Conservation (phyloP, 2,888 invertebrate species). For the Brenthis ino region DNA sequence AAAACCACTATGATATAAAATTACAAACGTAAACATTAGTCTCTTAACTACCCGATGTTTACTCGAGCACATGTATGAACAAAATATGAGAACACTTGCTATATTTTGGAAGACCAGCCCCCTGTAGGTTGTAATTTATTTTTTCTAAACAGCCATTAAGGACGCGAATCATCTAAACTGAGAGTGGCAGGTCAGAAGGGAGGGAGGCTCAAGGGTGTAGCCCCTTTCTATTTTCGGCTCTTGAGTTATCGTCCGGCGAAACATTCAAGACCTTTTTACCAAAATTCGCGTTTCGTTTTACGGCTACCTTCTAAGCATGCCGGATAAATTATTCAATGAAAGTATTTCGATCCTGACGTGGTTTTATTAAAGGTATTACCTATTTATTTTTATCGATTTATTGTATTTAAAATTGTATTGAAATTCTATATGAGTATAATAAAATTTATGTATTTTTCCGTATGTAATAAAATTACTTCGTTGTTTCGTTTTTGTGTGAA, state of each 20-base stretch:
- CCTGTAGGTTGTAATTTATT: conserved; percentile 48
- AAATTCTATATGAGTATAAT: too few species aligned
- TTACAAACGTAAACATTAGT: too few species aligned
- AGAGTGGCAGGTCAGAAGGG: conserved; percentile 54
- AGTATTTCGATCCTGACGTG: conserved; percentile 54
- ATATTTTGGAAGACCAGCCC: too few species aligned
- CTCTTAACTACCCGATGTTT: too few species aligned
- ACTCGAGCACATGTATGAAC: too few species aligned
- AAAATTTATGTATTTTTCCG: too few species aligned
- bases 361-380: conserved; percentile 39
- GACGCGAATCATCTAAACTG: conserved; percentile 68
- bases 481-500: too few species aligned
- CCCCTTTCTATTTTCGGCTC: conserved; percentile 77
- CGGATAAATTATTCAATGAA: conserved; percentile 73
- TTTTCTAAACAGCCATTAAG: conserved; percentile 67
- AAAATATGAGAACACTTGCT: too few species aligned
- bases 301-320: conserved; percentile 71
- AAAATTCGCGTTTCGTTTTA: conserved; percentile 77
- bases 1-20: too few species aligned
- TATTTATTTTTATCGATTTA: background rate
- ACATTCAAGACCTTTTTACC: conserved; percentile 78
- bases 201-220: conserved; percentile 39
- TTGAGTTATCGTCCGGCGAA: conserved; percentile 79
- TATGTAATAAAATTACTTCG: too few species aligned
- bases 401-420: background rate